Conservation (phyloP, 2,113 vertebrate species). For the Acanthisitta chloris region DNA sequence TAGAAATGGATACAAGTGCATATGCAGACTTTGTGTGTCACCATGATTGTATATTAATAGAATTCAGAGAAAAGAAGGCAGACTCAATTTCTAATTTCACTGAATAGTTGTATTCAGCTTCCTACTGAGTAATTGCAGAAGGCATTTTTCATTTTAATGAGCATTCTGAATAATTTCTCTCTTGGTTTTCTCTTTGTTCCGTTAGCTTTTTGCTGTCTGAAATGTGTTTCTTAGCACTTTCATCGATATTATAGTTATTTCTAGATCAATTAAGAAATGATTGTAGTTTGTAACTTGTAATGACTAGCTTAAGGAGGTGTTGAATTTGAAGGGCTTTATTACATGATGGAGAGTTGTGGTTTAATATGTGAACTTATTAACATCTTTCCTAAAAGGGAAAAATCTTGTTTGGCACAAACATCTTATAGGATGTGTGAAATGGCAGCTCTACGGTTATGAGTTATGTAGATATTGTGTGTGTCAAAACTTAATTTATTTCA, state of each 20-base stretch:
- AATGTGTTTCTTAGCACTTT: neutral
- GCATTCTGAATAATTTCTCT: neutral
- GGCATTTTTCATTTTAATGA: constrained; percentile 15
- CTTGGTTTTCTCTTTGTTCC: neutral
- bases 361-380: neutral
- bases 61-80: neutral
- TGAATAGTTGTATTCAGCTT: constrained; percentile 31
- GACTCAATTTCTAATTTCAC: constrained; percentile 8
- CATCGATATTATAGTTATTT: neutral
- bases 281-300: neutral
- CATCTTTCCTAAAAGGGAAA: neutral
- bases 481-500: neutral
- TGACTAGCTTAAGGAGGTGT: neutral
- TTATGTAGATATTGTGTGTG: neutral
- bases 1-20: neutral
- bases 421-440: neutral
- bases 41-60: neutral
- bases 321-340: neutral
- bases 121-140: neutral
- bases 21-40: neutral
- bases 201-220: neutral
- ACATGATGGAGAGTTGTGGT: neutral
- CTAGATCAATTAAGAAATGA: neutral
- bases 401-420: neutral
- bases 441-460: neutral